Percentiles rank a stretch among this genome's conserved stretches.
Conservation (phyloP, 2,797 vertebrate species). For the Sciurus carolinensis region DNA sequence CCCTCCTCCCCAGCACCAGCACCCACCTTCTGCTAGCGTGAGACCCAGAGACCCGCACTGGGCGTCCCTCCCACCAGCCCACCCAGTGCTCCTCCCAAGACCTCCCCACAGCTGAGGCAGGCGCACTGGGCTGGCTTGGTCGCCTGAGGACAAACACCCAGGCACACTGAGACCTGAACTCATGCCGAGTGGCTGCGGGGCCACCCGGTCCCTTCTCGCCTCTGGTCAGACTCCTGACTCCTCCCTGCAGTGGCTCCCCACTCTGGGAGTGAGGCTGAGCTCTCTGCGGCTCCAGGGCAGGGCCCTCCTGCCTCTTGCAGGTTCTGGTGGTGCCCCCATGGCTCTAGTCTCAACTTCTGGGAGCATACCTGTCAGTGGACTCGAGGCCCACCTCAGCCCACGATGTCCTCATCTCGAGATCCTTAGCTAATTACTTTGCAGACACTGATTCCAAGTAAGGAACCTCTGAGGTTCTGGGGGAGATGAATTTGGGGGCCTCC, state of each 20-base stretch:
- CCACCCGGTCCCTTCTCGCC: not conserved
- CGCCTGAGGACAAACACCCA: rapidly evolving
- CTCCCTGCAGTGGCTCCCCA: too few relatives aligned
- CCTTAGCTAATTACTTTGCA: not conserved
- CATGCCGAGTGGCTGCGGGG: not conserved
- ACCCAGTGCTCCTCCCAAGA: not conserved
- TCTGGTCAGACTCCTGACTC: too few relatives aligned
- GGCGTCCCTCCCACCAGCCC: not conserved
- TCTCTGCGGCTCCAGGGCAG: not conserved
- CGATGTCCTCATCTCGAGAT: not conserved
- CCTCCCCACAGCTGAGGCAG: not conserved
- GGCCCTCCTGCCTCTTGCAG: too few relatives aligned
- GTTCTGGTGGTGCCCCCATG: too few relatives aligned
- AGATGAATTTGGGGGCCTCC: too few relatives aligned
- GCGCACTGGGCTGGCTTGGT: not conserved
- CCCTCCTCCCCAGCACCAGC: not conserved
- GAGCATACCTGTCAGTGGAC: not conserved
- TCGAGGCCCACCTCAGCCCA: too few relatives aligned
- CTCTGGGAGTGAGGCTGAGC: not conserved
- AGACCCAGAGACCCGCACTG: rapidly evolving
- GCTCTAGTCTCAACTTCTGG: too few relatives aligned
- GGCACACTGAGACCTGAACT: not conserved
- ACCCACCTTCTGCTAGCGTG: not conserved
- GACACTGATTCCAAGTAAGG: not conserved
- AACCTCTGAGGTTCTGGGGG: not conserved